A percentile compares a stretch with the other conserved stretches of the same genome.
phyloP scores from a whole-genome alignment of 2,113 vertebrate genomes.

The Vulpes vulpes region DNA sequence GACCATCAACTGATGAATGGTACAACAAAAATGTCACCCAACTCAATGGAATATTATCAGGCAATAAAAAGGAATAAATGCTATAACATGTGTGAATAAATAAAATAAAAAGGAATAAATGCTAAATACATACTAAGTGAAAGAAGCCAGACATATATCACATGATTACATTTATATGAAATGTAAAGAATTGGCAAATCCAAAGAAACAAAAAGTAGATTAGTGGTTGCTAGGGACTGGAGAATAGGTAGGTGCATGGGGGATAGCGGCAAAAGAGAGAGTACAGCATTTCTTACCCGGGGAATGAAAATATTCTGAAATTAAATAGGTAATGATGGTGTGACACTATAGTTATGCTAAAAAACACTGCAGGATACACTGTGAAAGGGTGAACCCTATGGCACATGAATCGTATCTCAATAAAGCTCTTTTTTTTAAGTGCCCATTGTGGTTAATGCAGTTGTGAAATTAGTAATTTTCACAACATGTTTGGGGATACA shows the following conservation, averaged over 20 bases:
- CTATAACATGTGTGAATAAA: neutral
- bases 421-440: neutral
- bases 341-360: neutral
- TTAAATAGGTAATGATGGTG: neutral
- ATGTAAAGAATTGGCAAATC: neutral
- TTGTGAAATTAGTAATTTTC: neutral
- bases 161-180: neutral
- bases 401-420: neutral
- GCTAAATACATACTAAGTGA: neutral
- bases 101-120: neutral
- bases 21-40: neutral
- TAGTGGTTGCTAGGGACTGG: neutral
- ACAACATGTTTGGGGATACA: neutral
- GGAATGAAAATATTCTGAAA: constrained; percentile 12
- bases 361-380: neutral
- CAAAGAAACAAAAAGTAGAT: neutral
- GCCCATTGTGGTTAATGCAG: neutral
- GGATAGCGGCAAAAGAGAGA: no score
- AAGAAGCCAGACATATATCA: neutral
- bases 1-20: neutral
- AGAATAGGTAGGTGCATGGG: neutral
- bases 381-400: neutral
- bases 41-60: neutral
- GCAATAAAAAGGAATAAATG: neutral
- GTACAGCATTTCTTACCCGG: neutral